Evolutionary conservation across 2,888 invertebrate genomes (phyloP).

Genomic region (Campaea margaritaria): DNA sequence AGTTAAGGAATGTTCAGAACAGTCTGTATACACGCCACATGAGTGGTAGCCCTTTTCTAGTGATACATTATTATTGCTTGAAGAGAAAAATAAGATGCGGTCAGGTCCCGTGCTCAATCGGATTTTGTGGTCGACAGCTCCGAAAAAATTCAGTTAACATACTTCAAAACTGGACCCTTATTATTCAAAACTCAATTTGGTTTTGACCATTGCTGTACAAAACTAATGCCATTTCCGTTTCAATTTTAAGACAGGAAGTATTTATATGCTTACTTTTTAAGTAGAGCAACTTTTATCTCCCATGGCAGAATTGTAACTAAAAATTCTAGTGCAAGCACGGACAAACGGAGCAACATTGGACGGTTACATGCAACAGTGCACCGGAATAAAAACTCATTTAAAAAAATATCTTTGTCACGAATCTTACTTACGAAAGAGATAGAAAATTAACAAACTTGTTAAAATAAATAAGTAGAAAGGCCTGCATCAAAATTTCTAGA

Average conservation of each 20-base stretch:
- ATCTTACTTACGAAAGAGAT: no score
- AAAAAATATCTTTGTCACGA: background rate
- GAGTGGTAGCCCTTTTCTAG: conserved; percentile 52
- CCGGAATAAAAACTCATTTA: background rate
- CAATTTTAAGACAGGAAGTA: background rate
- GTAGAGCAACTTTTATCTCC: no score
- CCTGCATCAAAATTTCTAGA: background rate
- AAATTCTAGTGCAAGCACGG: background rate
- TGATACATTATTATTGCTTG: conserved; percentile 27
- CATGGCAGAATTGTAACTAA: background rate
- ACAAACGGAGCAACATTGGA: conserved; percentile 6
- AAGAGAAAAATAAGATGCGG: conserved; percentile 14
- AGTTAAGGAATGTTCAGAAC: conserved; percentile 61
- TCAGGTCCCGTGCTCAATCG: conserved; percentile 1
- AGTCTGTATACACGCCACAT: conserved; percentile 66
- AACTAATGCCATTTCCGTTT: conserved; percentile 9
- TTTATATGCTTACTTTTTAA: background rate
- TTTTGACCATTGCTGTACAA: background rate
- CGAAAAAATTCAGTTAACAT: background rate
- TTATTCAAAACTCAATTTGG: conserved; percentile 3
- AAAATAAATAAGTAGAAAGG: no score
- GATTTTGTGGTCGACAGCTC: conserved; percentile 6
- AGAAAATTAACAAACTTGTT: no score
- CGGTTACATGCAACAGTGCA: conserved; percentile 10
- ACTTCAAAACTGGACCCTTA: background rate